phyloP scores from a whole-genome alignment of 2,888 invertebrate genomes.

The Aethes cnicana region DNA sequence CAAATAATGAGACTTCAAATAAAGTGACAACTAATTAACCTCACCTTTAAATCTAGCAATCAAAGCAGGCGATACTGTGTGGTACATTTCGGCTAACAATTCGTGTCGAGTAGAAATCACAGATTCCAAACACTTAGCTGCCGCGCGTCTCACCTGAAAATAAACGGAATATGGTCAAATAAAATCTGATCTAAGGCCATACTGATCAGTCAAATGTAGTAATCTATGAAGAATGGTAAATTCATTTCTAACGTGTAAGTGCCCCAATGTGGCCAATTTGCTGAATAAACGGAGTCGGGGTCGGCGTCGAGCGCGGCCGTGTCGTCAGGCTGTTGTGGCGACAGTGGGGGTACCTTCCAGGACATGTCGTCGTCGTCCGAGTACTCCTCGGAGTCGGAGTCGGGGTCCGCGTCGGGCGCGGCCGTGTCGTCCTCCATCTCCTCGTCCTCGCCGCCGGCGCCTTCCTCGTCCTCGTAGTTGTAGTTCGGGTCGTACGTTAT shows the following conservation, averaged over 20 bases:
- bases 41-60: slow-evolving; percentile 95
- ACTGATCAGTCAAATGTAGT: too few species aligned
- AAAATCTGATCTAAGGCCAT: too few species aligned
- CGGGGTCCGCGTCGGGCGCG: slow-evolving; percentile 86
- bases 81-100: slow-evolving; percentile 93
- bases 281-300: too few species aligned
- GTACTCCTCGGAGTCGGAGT: slow-evolving; percentile 95
- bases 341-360: slow-evolving; percentile 92
- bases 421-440: slow-evolving; percentile 88
- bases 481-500: slow-evolving; percentile 99
- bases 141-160: slow-evolving; percentile 89
- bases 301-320: too few species aligned
- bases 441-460: slow-evolving; percentile 86
- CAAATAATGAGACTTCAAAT: too few species aligned
- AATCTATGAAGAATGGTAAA: too few species aligned
- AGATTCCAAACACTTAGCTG: slow-evolving; percentile 98
- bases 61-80: slow-evolving; percentile 93
- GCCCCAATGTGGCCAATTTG: too few species aligned
- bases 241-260: too few species aligned
- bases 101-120: slow-evolving; percentile 96
- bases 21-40: not conserved
- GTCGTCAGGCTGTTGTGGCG: too few species aligned
- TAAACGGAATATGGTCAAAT: not conserved
- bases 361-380: slow-evolving; percentile 99
- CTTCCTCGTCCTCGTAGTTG: slow-evolving; percentile 96